These are phyloP conservation scores for Proterorhinus semilunaris DNA, from an alignment of 2,113 vertebrate species.

Conservation along the genomic window DNA sequence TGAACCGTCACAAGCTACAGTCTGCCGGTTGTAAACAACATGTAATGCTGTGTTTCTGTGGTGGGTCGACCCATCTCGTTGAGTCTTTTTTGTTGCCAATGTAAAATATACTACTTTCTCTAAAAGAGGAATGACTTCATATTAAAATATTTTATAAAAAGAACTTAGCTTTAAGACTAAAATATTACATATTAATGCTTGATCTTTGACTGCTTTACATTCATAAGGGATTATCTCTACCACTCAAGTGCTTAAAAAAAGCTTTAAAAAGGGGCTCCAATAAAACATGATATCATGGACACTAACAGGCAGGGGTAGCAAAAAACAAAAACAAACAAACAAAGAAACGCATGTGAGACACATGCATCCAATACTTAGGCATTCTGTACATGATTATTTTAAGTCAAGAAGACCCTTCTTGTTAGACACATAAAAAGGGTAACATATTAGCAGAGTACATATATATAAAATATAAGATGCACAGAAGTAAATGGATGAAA, in stretches of 20 bases:
- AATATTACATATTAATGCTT: not conserved
- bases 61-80: not conserved
- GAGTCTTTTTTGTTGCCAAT: not conserved
- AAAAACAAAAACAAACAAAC: too few relatives aligned
- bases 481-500: not conserved
- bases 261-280: not conserved
- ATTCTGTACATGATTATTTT: not conserved
- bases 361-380: not conserved
- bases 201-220: not conserved
- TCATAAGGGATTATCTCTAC: not conserved
- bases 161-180: not conserved
- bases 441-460: constrained; percentile 11
- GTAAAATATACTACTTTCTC: not conserved
- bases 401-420: constrained; percentile 1
- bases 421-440: constrained; percentile 8
- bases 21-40: not conserved
- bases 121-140: constrained; percentile 2
- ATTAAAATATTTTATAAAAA: not conserved
- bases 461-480: constrained; percentile 20
- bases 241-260: not conserved
- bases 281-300: not conserved
- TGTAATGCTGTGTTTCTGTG: not conserved
- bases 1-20: not conserved
- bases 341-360: not conserved
- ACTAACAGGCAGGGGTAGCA: not conserved